A percentile compares a stretch with the other conserved stretches of the same genome.
phyloP scores from a whole-genome alignment of 2,888 invertebrate genomes.

The Euclidia mi region DNA sequence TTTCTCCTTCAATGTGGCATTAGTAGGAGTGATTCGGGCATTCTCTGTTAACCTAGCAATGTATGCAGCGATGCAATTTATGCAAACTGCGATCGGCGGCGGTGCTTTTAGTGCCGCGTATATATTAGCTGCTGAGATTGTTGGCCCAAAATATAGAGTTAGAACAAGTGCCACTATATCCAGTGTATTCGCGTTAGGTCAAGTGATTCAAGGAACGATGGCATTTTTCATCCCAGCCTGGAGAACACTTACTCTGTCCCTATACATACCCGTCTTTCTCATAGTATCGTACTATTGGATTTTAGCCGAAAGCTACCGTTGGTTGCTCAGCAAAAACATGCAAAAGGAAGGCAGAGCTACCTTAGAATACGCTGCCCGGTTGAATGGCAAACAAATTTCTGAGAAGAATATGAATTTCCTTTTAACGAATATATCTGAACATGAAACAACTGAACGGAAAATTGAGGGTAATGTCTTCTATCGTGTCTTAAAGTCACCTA shows the following conservation, averaged over 20 bases:
- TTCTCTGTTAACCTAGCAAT: constrained; percentile 82
- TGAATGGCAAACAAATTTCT: constrained; percentile 90
- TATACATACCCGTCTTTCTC: constrained; percentile 92
- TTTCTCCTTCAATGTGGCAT: constrained; percentile 79
- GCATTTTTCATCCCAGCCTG: constrained; percentile 93
- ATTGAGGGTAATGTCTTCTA: constrained; percentile 65
- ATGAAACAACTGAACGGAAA: constrained; percentile 52
- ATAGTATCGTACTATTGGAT: constrained; percentile 92
- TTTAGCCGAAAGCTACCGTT: constrained; percentile 93
- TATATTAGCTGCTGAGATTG: constrained; percentile 93
- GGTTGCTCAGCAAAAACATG: constrained; percentile 93
- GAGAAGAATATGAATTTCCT: constrained; percentile 79
- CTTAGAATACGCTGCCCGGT: constrained; percentile 90
- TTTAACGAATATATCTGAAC: constrained; percentile 70
- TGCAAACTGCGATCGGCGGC: constrained; percentile 82
- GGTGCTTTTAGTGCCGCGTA: constrained; percentile 83
- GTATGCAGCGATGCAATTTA: constrained; percentile 79
- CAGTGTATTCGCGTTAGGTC: constrained; percentile 93
- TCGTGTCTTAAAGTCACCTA: constrained; percentile 87
- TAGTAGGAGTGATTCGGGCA: constrained; percentile 77
- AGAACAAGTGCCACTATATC: constrained; percentile 92
- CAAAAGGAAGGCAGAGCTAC: constrained; percentile 90
- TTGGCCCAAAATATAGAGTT: constrained; percentile 93
- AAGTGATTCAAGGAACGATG: constrained; percentile 91
- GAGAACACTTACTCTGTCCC: constrained; percentile 91